A percentile compares a stretch with the other conserved stretches of the same genome.
phyloP scores from a whole-genome alignment of 2,113 vertebrate genomes.

The Glareola pratincola region DNA sequence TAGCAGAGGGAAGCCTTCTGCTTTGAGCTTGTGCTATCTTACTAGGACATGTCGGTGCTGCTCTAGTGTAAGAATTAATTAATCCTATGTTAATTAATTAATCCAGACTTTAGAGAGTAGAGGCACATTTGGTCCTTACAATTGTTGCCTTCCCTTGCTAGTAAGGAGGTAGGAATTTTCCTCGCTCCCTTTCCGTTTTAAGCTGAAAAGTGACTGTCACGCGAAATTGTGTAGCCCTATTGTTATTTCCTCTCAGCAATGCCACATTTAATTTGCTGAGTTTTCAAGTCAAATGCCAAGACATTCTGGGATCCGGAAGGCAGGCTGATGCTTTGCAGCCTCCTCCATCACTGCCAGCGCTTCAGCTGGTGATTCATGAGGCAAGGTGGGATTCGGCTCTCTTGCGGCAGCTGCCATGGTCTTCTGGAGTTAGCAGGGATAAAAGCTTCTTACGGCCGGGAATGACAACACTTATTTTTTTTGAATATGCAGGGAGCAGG shows the following conservation, averaged over 20 bases:
- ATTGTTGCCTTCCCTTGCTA: background rate
- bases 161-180: background rate
- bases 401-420: background rate
- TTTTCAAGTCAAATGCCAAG: conserved; percentile 59
- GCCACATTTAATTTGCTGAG: conserved; percentile 54
- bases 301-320: background rate
- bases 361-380: background rate
- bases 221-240: background rate
- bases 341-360: background rate
- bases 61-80: conserved; percentile 34
- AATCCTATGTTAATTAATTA: conserved; percentile 41
- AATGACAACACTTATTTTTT: background rate
- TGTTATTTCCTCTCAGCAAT: conserved; percentile 50
- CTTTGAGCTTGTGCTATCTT: background rate
- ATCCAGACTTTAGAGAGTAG: background rate
- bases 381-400: background rate
- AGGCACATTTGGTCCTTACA: background rate
- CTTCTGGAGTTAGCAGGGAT: background rate
- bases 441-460: background rate
- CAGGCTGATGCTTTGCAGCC: conserved; percentile 1
- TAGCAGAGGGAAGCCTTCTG: background rate
- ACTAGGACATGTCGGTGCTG: background rate
- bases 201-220: conserved; percentile 32
- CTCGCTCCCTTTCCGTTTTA: background rate
- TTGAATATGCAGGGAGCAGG: background rate